phyloP scores from a whole-genome alignment of 2,113 vertebrate species.

The Tauraco erythrolophus region DNA sequence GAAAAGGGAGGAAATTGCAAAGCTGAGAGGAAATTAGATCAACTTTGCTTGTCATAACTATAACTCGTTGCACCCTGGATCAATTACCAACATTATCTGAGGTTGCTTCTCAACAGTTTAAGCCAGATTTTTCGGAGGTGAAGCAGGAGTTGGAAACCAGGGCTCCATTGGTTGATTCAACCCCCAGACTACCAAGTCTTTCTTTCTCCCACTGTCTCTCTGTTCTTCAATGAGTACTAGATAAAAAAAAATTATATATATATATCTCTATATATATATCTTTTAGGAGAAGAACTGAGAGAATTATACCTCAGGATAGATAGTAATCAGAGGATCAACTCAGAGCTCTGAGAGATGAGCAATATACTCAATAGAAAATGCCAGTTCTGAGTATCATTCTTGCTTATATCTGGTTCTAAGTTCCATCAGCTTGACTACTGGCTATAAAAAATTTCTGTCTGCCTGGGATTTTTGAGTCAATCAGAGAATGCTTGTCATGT shows the following conservation, averaged over 20 bases:
- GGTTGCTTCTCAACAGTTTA: constrained; percentile 8
- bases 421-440: not conserved
- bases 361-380: not conserved
- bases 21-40: constrained; percentile 64
- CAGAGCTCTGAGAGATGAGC: not conserved
- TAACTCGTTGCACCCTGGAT: constrained; percentile 32
- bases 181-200: not conserved
- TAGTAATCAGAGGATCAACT: not conserved
- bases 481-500: not conserved
- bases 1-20: constrained; percentile 64
- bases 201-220: not conserved
- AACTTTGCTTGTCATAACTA: constrained; percentile 59
- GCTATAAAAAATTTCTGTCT: not conserved
- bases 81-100: constrained; percentile 47
- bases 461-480: not conserved
- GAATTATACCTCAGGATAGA: not conserved
- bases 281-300: not conserved
- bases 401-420: not conserved
- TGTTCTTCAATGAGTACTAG: not conserved
- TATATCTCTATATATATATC: too few species aligned
- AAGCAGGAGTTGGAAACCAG: not conserved
- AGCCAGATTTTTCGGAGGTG: not conserved
- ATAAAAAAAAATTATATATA: not conserved
- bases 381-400: not conserved
- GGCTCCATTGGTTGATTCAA: not conserved